Percentiles rank a stretch among this genome's conserved stretches.
These are phyloP conservation scores for Andrena fulva DNA, from an alignment of 2,888 invertebrate genomes.

Conservation along the genomic window DNA sequence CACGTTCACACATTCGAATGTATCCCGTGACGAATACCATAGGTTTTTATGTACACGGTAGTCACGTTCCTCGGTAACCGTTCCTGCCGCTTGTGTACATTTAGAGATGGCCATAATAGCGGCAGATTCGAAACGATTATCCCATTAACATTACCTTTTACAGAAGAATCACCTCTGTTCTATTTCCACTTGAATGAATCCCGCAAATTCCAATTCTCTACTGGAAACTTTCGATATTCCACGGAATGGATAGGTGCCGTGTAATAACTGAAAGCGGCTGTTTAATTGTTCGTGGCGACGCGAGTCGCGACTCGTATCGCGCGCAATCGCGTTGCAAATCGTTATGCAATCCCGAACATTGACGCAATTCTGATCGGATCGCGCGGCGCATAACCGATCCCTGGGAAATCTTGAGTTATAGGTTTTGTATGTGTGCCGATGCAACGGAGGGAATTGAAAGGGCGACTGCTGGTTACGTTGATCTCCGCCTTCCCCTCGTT, in stretches of 20 bases:
- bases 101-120: not conserved
- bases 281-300: constrained; percentile 5
- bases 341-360: constrained; percentile 77
- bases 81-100: not conserved
- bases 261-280: constrained; percentile 1
- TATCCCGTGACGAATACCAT: not conserved
- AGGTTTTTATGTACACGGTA: constrained; percentile 3
- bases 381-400: constrained; percentile 68
- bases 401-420: constrained; percentile 75
- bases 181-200: too few relatives aligned
- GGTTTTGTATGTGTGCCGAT: constrained; percentile 53
- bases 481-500: constrained; percentile 47
- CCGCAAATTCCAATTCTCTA: too few relatives aligned
- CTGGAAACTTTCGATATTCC: not conserved
- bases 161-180: too few relatives aligned
- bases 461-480: constrained; percentile 56
- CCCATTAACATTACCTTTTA: too few relatives aligned
- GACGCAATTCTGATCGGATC: constrained; percentile 78
- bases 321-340: constrained; percentile 51
- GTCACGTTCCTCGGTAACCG: not conserved
- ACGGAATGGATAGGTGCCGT: not conserved
- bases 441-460: constrained; percentile 54
- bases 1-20: not conserved
- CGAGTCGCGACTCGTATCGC: constrained; percentile 15
- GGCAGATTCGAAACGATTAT: constrained; percentile 6